Conservation (phyloP, 2,888 invertebrate species). For the Alloplasta piceator region DNA sequence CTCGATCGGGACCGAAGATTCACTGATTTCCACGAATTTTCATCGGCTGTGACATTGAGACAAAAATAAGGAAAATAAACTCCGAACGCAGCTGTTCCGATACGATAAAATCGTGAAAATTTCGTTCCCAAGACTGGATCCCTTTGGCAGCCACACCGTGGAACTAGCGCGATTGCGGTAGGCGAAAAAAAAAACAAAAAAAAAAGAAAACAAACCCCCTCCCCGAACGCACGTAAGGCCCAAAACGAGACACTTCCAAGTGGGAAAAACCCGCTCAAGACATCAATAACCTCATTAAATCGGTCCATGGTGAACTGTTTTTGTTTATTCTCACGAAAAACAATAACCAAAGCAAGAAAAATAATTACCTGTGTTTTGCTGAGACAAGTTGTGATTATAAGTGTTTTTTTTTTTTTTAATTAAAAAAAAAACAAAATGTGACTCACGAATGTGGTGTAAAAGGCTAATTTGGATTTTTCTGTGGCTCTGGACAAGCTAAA, state of each 20-base stretch:
- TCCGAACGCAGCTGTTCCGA: slow-evolving; percentile 3
- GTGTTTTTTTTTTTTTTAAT: neutral
- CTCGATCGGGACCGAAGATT: no score
- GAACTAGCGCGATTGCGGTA: slow-evolving; percentile 65
- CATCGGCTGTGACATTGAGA: slow-evolving; percentile 12
- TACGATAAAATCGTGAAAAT: slow-evolving; percentile 32
- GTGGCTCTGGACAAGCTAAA: slow-evolving; percentile 75
- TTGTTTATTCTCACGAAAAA: neutral
- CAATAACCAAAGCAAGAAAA: neutral
- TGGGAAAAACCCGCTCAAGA: no score
- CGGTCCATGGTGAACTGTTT: no score
- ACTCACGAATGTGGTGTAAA: slow-evolving; percentile 76
- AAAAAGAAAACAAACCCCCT: neutral
- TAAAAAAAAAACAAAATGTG: slow-evolving; percentile 14
- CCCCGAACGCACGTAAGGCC: no score
- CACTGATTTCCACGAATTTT: no score
- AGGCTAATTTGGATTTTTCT: slow-evolving; percentile 76
- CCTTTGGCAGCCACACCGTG: slow-evolving; percentile 64
- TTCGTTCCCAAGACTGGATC: slow-evolving; percentile 62
- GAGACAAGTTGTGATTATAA: neutral
- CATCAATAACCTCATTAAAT: no score
- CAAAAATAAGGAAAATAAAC: neutral
- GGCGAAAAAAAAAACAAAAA: slow-evolving; percentile 38
- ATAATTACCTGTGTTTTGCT: neutral
- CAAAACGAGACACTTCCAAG: neutral